Evolutionary conservation across 2,797 vertebrate species (phyloP).

Genomic region (Pantherophis alleghaniensis): DNA sequence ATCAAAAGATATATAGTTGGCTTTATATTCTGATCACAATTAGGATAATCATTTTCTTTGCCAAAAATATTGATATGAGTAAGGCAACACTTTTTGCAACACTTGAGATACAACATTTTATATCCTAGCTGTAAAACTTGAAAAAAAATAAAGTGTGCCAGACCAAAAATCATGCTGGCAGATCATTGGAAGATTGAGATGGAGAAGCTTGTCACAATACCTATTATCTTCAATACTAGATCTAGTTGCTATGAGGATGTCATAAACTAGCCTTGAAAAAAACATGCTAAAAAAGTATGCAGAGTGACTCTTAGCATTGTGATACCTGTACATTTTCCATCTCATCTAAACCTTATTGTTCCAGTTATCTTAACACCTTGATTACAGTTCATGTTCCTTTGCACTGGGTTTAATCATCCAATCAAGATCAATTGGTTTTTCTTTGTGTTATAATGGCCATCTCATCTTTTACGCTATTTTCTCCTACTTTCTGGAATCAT

Average conservation of each 20-base stretch:
- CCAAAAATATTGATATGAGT: background rate
- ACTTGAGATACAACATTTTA: background rate
- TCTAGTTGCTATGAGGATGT: background rate
- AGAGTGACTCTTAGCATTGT: background rate
- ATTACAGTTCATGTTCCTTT: too few species aligned
- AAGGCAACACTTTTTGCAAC: background rate
- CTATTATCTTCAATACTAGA: background rate
- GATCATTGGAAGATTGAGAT: background rate
- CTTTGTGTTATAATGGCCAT: background rate
- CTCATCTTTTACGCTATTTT: background rate
- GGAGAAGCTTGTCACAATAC: background rate
- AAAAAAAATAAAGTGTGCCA: background rate
- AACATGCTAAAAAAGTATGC: background rate
- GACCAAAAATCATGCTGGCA: background rate
- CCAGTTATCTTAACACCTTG: too few species aligned
- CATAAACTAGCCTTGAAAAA: background rate
- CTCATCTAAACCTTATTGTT: too few species aligned
- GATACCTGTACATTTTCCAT: too few species aligned
- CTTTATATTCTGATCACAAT: background rate
- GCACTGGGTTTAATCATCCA: too few species aligned
- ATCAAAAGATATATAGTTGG: background rate
- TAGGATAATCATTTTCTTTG: background rate
- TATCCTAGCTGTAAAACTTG: background rate
- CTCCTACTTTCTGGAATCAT: background rate
- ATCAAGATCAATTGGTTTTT: background rate